Evolutionary conservation across 2,113 vertebrate genomes (phyloP), one percentile per base, ranked within the genome.

Genomic region (Lates calcarifer): DNA sequence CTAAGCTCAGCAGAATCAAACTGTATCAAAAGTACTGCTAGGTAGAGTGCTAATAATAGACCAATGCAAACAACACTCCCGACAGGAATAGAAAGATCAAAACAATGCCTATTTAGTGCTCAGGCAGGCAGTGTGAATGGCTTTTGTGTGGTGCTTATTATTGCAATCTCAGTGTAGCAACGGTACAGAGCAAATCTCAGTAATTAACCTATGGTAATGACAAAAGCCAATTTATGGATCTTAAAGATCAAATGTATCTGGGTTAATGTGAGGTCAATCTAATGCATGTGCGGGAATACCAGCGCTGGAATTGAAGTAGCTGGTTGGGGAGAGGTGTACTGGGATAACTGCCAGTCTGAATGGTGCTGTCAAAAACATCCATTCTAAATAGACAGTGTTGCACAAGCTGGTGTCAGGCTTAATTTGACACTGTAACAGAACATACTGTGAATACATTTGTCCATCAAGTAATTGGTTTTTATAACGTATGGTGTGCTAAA

Each of bases 181-280:
- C 75, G 74, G 63, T 92, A 89, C 91, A 86, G 92, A 92, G 90
- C 86, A 93, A 93, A 94, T 93, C 92, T 91, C 90, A 88, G 91
- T 94, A 93, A 94, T 94, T 93, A 94, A 94, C 93, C 93, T 91
- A 93, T 93, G 93, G 91, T 94, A 93, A 93, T 93, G 93, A 93
- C 92, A 93, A 93, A 93, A 93, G 93, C 91, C 91, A 92, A 92
- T 92, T 94, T 93, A 92, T 94, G 93, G 91, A 89, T 93, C 89
- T 93, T 94, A 94, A 94, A 94, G 92, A 94, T 94, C 93, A 93
- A 93, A 93, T 93, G 88, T 94, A 92, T 92, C 89, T 91, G 91
- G 93, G 92, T 94, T 94, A 94, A 94, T 93, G 89, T 92, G 90
- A 93, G 93, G 93, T 92, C 92, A 93, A 88, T 92, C 88, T 88